Base-by-base conservation (phyloP, 2,113 vertebrate species). In the Symphodus melops region DNA sequence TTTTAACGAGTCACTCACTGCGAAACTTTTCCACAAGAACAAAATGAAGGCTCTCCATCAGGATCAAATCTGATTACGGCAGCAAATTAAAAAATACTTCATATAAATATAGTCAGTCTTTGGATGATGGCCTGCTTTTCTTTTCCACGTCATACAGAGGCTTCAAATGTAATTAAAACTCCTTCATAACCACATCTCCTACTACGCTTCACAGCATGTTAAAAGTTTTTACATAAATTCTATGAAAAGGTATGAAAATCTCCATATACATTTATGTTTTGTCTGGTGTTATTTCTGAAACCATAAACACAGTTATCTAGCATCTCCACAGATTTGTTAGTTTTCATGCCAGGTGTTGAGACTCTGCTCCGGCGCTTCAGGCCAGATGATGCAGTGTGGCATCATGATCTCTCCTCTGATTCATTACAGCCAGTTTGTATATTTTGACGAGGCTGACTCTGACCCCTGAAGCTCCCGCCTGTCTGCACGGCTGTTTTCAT, bases 391-490 rank as follows among this genome's bases (percentile, higher is more conserved):
- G 68, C 76, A 73, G 63, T 10, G 70, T 46, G 53, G 77, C 87
- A 74, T 83, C 69, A 84, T 84, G 77, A 68, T 83, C 83, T 86
- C 67, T 71, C 52, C 63, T 77, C 72, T 89, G 82, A 85, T 78
- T 87, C 82, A 87, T 86, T 79, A 70, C 71, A 74, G 79, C 73
- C 67, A 53, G 60, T 82, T 79, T 79, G 63, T 79, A 83, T 87
- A 83, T 87, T 89, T 76, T 86, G 86, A 88, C 85, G 70, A 71
- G 72, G 55, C 73, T 41, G 64, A 68, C 70, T 70, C 59, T 63
- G 72, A 89, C 79, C 81, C 39, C 49, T 9, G 17, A 1, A 71
- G 79, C 60, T 57, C 42, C 23, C 0, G 57, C 75, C 71, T 82
- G 82, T 89, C 82, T 84, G 73, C 13, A 68, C 58, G 75, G 55